Evolutionary conservation across 2,888 invertebrate genomes (phyloP).

Genomic region (Hofmannophila pseudospretella): DNA sequence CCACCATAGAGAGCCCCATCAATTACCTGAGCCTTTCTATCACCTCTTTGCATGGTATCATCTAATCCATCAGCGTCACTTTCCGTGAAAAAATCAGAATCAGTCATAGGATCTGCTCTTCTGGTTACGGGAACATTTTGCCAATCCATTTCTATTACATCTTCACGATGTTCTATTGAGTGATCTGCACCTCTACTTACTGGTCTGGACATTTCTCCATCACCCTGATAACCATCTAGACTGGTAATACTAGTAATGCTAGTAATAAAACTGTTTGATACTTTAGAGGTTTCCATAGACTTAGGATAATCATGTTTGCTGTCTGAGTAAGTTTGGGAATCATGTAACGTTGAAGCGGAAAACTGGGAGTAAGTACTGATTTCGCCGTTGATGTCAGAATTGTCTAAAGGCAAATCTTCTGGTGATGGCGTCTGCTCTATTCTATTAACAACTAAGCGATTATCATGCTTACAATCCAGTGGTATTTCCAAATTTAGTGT

Average conservation of each 20-base stretch:
- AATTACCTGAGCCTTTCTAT: slow-evolving; percentile 89
- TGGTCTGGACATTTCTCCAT: slow-evolving; percentile 92
- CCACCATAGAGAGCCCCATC: slow-evolving; percentile 94
- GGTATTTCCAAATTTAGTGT: slow-evolving; percentile 76
- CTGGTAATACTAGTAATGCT: slow-evolving; percentile 95
- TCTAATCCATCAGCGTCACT: slow-evolving; percentile 93
- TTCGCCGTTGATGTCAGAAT: slow-evolving; percentile 81
- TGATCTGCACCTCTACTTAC: slow-evolving; percentile 89
- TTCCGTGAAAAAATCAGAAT: slow-evolving; percentile 94
- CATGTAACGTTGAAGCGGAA: slow-evolving; percentile 67
- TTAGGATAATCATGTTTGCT: slow-evolving; percentile 79
- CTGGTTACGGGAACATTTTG: slow-evolving; percentile 80
- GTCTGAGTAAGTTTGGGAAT: slow-evolving; percentile 76
- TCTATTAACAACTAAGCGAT: slow-evolving; percentile 52
- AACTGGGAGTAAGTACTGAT: slow-evolving; percentile 74
- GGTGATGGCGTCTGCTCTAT: slow-evolving; percentile 91
- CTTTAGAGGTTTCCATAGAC: slow-evolving; percentile 80
- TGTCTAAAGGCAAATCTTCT: slow-evolving; percentile 90
- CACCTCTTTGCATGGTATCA: slow-evolving; percentile 82
- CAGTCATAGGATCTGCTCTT: slow-evolving; percentile 91
- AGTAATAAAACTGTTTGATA: slow-evolving; percentile 87
- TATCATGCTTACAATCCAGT: slow-evolving; percentile 68
- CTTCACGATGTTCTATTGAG: slow-evolving; percentile 77
- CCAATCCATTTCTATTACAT: slow-evolving; percentile 75
- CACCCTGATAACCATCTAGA: slow-evolving; percentile 95